Base-by-base conservation (phyloP, 2,888 invertebrate genomes). In the Campoplex nolae region DNA sequence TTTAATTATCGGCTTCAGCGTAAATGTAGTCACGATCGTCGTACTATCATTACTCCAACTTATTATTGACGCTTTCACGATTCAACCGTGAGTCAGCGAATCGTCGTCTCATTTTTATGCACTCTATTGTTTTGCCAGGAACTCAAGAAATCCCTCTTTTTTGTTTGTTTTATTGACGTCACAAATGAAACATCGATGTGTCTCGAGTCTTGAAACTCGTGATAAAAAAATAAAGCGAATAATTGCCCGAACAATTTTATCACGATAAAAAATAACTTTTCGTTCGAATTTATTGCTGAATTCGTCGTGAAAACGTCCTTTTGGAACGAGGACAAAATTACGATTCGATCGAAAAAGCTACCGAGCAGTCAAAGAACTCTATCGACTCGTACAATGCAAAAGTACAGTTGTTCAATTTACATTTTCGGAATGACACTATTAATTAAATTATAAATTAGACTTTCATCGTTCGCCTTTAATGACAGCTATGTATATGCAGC, bases 1-100 rank as follows among this genome's bases (percentile, higher is more conserved):
- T 87, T 85, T 83, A 85, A 85, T 87, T 83, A 77, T 85, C 83
- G 85, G 54, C 62, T 84, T 56, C 32, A 65, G 23, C 45, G 77
- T 81, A 73, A 68, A 56, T 74, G 54, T 32, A 48, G 58, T 48
- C 51, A 28, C 79, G 38, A 28, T 18, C 32, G 35, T 18, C 32
- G 35, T 18, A 35, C 23, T 62, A 38, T 80, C 79, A n/a, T 45
- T 80, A 56, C 68, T 42, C 45, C 51, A 11, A 45, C 13, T 71
- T 65, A 68, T 65, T 67, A 73, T 75, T 35, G 58, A 74, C 32
- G 70, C 23, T 82, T 78, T 35, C 23, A 45, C 56, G n/a, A 28
- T 42, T 2, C 3, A 62, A 32, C 48, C 62, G 65, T 68, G 28
- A 71, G 7, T 28, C 8, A 38, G 42, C 54, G 13, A 32, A 58